Base-by-base conservation (phyloP, 2,888 invertebrate genomes). In the Aphodius granarius region DNA sequence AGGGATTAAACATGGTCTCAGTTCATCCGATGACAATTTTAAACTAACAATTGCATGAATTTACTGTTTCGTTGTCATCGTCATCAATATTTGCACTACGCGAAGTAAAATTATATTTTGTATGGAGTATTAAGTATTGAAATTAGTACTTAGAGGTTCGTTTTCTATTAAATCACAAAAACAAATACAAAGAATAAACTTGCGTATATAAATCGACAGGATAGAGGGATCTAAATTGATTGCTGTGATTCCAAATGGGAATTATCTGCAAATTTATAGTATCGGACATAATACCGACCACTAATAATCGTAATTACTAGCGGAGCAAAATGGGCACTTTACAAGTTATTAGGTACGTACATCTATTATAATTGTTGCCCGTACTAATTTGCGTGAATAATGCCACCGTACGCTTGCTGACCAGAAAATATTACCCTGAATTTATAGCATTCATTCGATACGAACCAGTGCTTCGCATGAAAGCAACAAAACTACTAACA, bases 281-380 rank as follows among this genome's bases (percentile, higher is more conserved):
- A 68, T 68, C 68, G 68, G 68, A 20, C 66, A 64, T 63, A 63
- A 73, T 68, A 75, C 75, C 63, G 68, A 68, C 75, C 75, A 70
- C 63, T 75, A 75, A 72, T 75, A 75, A 75, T 75, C 68, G 70
- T 73, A 75, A 75, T 73, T 75, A 72, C 75, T 43, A 66, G 73
- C 68, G 64, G 68, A 73, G 73, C 75, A 75, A 75, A 75, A 75
- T 75, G 72, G 72, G 68, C 75, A 73, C 77, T 78, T 78, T 78
- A 75, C 75, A 73, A 73, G 76, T 77, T 78, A 78, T 77, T 78
- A 78, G 77, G 75, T 75, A 77, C 77, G 75, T 78, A 77, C 73
- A 75, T 75, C 75, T 63, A 75, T 70, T 73, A 75, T 75, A 75
- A 75, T 75, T 75, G 75, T 75, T 75, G 73, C 72, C 73, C 72